These are phyloP conservation scores for Pemphredon lugubris DNA, from an alignment of 2,888 invertebrate genomes.

Conservation along the genomic window DNA sequence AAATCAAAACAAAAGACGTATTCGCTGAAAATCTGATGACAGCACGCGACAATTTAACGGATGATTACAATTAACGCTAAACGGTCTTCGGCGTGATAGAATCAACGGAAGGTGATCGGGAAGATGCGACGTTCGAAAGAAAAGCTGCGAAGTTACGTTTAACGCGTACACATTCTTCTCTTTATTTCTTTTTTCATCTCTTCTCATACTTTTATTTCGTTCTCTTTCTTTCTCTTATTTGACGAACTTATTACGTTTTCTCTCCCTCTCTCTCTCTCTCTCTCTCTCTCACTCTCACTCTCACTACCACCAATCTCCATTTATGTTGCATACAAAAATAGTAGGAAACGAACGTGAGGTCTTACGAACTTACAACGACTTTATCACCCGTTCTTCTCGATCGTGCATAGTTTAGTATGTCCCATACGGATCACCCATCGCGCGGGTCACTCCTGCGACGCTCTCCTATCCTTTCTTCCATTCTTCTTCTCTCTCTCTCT, in stretches of 20 bases:
- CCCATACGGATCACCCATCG: constrained; percentile 9
- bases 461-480: background rate
- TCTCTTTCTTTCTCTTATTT: too few species aligned
- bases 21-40: too few species aligned
- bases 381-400: constrained; percentile 54
- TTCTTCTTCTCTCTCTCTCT: background rate
- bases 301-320: constrained; percentile 48
- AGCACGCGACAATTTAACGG: too few species aligned
- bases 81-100: constrained; percentile 23
- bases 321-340: constrained; percentile 64
- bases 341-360: constrained; percentile 64
- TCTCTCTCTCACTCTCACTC: constrained; percentile 14
- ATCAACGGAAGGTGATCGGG: constrained; percentile 51
- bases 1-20: too few species aligned
- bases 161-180: constrained; percentile 1
- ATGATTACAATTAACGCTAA: too few species aligned
- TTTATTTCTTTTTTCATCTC: background rate
- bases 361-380: constrained; percentile 52
- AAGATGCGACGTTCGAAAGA: constrained; percentile 29
- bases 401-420: constrained; percentile 28
- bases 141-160: constrained; percentile 19
- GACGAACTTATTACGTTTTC: too few species aligned
- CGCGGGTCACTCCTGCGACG: constrained; percentile 4
- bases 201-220: constrained; percentile 1
- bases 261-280: constrained; percentile 16